These are phyloP conservation scores for Albula glossodonta DNA, from an alignment of 2,113 vertebrate genomes.

Conservation along the genomic window DNA sequence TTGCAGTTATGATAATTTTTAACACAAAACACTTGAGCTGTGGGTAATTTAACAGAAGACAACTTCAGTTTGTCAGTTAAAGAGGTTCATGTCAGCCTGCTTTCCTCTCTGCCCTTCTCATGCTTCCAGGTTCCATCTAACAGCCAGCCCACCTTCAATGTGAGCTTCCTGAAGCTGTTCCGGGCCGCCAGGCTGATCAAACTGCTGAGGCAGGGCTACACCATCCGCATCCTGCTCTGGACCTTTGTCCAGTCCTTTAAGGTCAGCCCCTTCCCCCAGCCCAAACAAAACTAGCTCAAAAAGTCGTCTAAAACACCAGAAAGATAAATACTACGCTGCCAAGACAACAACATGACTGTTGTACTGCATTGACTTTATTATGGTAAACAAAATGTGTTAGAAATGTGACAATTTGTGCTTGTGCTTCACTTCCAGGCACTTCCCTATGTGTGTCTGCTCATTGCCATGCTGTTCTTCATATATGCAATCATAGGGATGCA, in stretches of 20 bases:
- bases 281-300: no score
- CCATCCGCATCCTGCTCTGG: conserved; percentile 97
- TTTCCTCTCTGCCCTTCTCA: not conserved
- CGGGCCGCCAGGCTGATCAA: conserved; percentile 97
- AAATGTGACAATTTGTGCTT: not conserved
- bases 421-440: conserved; percentile 76
- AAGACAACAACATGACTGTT: no score
- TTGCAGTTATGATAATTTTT: conserved; percentile 53
- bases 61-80: not conserved
- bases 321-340: no score
- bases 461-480: conserved; percentile 99
- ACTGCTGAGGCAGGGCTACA: conserved; percentile 93
- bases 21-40: no score
- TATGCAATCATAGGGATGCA: conserved; percentile 99
- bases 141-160: conserved; percentile 84
- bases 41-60: no score
- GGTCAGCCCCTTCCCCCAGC: conserved; percentile 55
- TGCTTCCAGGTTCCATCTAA: not conserved
- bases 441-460: conserved; percentile 95
- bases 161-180: conserved; percentile 98
- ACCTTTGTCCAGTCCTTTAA: conserved; percentile 98
- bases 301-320: no score
- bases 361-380: no score
- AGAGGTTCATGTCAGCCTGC: conserved; percentile 3
- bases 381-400: no score